Evolutionary conservation across 2,888 invertebrate genomes (phyloP).

Genomic region (Metellina segmentata): DNA sequence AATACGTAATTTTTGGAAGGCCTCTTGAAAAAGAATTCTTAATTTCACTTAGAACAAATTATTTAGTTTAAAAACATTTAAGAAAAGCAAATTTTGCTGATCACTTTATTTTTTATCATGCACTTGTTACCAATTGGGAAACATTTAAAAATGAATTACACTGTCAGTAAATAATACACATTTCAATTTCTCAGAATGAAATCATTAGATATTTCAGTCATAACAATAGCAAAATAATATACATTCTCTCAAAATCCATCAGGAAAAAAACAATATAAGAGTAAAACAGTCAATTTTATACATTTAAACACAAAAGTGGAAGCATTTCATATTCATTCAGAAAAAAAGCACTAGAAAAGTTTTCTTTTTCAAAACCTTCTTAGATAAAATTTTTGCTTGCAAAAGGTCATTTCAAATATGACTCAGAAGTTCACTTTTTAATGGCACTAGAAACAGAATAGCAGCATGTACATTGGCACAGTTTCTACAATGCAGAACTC

Average conservation of each 20-base stretch:
- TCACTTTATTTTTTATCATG: background rate
- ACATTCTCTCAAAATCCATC: background rate
- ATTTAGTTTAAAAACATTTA: background rate
- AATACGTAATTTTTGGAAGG: no score
- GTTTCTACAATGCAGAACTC: background rate
- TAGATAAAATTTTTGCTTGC: background rate
- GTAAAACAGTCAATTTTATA: background rate
- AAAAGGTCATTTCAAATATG: constrained; percentile 9
- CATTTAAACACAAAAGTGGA: background rate
- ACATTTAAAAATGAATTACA: background rate
- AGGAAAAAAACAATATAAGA: background rate
- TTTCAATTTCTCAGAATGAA: background rate
- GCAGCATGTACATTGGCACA: constrained; percentile 36
- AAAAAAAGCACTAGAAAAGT: background rate
- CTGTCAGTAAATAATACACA: background rate
- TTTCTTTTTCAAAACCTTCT: background rate
- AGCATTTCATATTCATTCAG: background rate
- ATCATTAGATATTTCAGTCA: background rate
- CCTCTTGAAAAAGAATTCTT: no score
- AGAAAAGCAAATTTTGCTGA: background rate
- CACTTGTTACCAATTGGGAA: background rate
- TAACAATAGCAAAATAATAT: background rate
- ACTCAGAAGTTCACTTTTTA: constrained; percentile 1
- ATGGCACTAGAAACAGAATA: constrained; percentile 33
- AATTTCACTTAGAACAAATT: no score